These are phyloP conservation scores for Felis chaus DNA, from an alignment of 2,113 vertebrate species.

Conservation along the genomic window DNA sequence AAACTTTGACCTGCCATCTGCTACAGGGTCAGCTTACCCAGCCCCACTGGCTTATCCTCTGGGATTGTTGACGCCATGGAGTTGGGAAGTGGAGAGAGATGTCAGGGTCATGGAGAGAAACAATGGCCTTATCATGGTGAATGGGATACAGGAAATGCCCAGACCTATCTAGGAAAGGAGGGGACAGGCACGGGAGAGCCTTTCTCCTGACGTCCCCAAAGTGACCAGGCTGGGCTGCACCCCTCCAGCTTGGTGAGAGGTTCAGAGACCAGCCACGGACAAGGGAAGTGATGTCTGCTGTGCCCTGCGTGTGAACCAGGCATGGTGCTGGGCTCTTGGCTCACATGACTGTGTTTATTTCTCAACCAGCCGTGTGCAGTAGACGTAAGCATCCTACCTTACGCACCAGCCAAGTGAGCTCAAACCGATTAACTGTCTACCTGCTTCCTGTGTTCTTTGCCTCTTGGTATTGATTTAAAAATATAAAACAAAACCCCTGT, in stretches of 20 bases:
- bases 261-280: background rate
- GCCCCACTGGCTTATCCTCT: background rate
- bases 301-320: fast-evolving
- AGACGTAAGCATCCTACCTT: background rate
- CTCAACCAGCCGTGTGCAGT: background rate
- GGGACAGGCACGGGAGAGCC: background rate
- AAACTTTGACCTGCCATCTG: background rate
- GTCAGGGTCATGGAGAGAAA: background rate
- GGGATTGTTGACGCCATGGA: background rate
- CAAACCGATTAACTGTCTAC: no score
- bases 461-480: background rate
- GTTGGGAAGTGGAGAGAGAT: background rate
- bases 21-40: background rate
- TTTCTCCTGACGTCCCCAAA: background rate
- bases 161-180: background rate
- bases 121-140: background rate
- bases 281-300: fast-evolving
- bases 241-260: background rate
- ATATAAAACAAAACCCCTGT: background rate
- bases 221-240: background rate
- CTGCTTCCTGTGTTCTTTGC: background rate
- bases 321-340: fast-evolving
- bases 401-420: background rate
- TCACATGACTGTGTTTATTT: background rate
- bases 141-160: background rate